Percentiles rank a stretch among this genome's conserved stretches.
phyloP scores from a whole-genome alignment of 2,797 vertebrate genomes.

The Melopsittacus undulatus region DNA sequence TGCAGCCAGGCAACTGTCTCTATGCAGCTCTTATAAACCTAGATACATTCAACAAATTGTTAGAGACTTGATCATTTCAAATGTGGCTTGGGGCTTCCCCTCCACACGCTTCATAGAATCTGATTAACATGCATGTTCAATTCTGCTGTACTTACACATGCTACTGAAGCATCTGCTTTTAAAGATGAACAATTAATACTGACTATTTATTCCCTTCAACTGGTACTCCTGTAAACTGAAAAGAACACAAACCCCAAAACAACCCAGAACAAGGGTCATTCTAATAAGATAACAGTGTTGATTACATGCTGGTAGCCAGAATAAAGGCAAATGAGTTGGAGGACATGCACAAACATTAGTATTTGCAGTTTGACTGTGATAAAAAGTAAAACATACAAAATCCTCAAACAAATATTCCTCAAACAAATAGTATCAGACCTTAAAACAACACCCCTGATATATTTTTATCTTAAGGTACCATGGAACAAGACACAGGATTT shows the following conservation, averaged over 20 bases:
- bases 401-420: background rate
- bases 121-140: background rate
- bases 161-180: background rate
- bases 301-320: background rate
- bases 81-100: background rate
- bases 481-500: background rate
- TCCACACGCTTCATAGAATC: background rate
- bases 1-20: background rate
- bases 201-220: background rate
- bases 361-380: background rate
- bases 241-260: background rate
- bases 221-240: background rate
- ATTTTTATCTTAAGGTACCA: background rate
- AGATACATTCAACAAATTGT: background rate
- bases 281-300: background rate
- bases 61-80: background rate
- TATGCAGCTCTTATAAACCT: background rate
- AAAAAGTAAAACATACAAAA: constrained; percentile 29
- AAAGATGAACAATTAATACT: background rate
- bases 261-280: background rate
- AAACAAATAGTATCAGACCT: background rate
- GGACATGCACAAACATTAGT: background rate
- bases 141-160: background rate
- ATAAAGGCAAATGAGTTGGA: background rate
- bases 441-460: background rate